phyloP scores from a whole-genome alignment of 2,797 vertebrate species.

The Silurus lanzhouensis region DNA sequence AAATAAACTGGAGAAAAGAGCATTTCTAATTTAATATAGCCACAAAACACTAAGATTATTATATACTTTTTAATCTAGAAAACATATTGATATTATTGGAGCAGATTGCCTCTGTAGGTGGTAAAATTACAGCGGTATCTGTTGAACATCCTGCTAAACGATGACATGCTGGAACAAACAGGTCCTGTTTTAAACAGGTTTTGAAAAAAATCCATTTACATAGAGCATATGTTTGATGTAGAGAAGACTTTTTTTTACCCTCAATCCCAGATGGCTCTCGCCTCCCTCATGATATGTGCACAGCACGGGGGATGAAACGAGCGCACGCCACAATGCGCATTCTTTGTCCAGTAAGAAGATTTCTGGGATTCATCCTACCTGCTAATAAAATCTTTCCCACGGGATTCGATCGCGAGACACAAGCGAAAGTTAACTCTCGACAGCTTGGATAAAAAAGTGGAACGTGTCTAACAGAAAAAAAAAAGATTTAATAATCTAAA shows the following conservation, averaged over 20 bases:
- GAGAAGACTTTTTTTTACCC: background rate
- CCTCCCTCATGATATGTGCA: background rate
- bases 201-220: background rate
- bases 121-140: background rate
- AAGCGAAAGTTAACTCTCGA: background rate
- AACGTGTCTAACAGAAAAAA: background rate
- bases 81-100: conserved; percentile 13
- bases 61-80: background rate
- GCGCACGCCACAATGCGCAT: background rate
- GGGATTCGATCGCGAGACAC: background rate
- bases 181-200: conserved; percentile 23
- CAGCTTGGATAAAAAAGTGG: background rate
- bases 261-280: conserved; percentile 17
- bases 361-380: background rate
- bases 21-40: background rate
- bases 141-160: background rate
- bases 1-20: background rate
- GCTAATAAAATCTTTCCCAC: background rate
- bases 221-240: conserved; percentile 15
- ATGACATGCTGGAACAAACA: conserved; percentile 13
- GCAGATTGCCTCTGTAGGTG: conserved; percentile 19
- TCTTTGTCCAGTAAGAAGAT: background rate
- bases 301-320: background rate
- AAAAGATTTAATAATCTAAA: background rate
- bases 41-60: background rate